A percentile compares a stretch with the other conserved stretches of the same genome.
phyloP scores from a whole-genome alignment of 92 coral and sea anemone species.

The Palythoa heliodiscus region DNA sequence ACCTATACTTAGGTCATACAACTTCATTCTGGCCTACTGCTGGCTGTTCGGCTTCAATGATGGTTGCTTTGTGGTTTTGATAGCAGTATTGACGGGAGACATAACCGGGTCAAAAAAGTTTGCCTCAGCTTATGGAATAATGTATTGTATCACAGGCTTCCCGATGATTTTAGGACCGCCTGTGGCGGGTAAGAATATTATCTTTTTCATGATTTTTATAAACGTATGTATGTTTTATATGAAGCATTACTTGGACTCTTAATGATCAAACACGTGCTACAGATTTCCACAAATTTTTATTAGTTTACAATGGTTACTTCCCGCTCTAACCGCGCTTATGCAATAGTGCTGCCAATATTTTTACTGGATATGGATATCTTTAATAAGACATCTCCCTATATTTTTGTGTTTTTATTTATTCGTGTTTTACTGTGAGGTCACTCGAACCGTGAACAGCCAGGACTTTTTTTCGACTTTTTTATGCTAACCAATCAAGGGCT shows the following conservation, averaged over 20 bases:
- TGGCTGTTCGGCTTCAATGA: conserved; percentile 67
- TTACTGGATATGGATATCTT: too few species aligned
- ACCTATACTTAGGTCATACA: conserved; percentile 61
- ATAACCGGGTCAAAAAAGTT: conserved; percentile 59
- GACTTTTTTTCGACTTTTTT: too few species aligned
- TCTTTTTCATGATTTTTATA: background rate
- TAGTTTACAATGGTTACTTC: too few species aligned
- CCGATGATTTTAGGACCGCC: conserved; percentile 70
- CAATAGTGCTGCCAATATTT: too few species aligned
- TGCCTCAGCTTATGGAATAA: conserved; percentile 71
- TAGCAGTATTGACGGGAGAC: conserved; percentile 60
- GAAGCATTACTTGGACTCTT: background rate
- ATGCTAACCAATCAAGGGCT: too few species aligned
- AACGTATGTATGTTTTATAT: background rate
- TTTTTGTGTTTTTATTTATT: too few species aligned
- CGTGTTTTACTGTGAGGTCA: too few species aligned
- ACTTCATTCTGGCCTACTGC: conserved; percentile 56
- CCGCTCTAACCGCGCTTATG: too few species aligned
- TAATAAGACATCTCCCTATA: too few species aligned
- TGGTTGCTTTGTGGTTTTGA: conserved; percentile 65
- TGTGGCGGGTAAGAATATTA: conserved; percentile 59
- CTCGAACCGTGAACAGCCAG: too few species aligned
- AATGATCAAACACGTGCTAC: background rate
- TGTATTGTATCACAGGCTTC: conserved; percentile 59
- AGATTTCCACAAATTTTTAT: too few species aligned